Base-by-base conservation (phyloP, 1,140 invertebrate genomes). In the Hesperophylax magnus region DNA sequence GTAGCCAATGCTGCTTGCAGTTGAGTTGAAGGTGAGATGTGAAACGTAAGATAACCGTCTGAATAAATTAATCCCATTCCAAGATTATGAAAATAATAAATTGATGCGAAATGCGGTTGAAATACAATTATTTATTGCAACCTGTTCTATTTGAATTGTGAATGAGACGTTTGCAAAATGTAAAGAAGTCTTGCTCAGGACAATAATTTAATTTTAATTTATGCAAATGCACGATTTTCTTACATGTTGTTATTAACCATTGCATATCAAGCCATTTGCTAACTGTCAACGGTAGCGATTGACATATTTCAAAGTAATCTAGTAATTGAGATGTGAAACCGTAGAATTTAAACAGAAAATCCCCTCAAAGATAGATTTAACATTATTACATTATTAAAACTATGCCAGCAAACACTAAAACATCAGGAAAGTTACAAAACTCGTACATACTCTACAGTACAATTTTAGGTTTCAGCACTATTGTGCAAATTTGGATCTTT, bases 41-140 rank as follows among this genome's bases (percentile, higher is more conserved):
- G 8, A 67, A 67, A 34, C 39, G 9, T 17, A 3, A 67, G 24
- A 67, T 31, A 31, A 34, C 20, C 63, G 63, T 31, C 22, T 27
- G 15, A 67, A 67, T 31, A 67, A 31, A 67, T 31, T 27, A 27
- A 31, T 67, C 24, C 56, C n/a, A 20, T 58, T 58, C n/a, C 11
- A 5, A 20, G n/a, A 27, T 67, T 67, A 15, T 31, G 63, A 67
- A 65, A 67, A 67, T 24, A 14, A 61, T 61, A 22, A 22, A 61
- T 61, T 61, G 58, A 61, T 61, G 63, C 63, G 24, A 17, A 67
- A n/a, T 72, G 69, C 18, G 69, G 69, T 72, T 72, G 20, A 47
- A 53, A 52, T 72, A 17, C 34, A 47, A 72, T 72, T 72, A 72
- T 72, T 72, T 72, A 53, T 72, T 72, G 58, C 58, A 11, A 22